phyloP scores from a whole-genome alignment of 2,888 invertebrate species.

The Blastobasis lacticolella region DNA sequence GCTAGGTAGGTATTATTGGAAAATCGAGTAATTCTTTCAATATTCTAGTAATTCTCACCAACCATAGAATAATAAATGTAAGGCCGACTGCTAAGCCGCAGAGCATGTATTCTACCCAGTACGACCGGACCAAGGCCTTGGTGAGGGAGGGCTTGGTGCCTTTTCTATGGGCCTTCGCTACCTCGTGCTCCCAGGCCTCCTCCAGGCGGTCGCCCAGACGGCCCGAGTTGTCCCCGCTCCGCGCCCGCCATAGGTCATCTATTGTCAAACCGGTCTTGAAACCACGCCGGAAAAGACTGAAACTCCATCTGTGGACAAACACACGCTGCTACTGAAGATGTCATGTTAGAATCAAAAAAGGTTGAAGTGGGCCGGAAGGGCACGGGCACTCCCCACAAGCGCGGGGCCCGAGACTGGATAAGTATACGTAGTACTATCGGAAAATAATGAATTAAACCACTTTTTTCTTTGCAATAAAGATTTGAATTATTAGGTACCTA shows the following conservation, averaged over 20 bases:
- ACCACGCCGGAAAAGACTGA: constrained; percentile 77
- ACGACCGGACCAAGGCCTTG: constrained; percentile 75
- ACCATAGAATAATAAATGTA: constrained; percentile 76
- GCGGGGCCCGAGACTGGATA: no score
- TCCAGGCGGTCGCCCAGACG: constrained; percentile 78
- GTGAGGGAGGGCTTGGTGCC: constrained; percentile 75
- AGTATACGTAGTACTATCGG: no score
- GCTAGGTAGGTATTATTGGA: no score
- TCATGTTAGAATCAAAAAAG: no score
- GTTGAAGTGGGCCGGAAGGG: no score
- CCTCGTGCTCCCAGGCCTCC: constrained; percentile 77
- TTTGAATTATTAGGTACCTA: no score
- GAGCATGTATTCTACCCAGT: constrained; percentile 74
- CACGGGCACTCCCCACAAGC: no score
- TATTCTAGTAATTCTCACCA: constrained; percentile 18
- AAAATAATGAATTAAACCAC: no score
- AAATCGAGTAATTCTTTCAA: no score
- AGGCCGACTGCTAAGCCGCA: constrained; percentile 75
- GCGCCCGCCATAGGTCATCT: constrained; percentile 78
- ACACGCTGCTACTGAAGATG: no score
- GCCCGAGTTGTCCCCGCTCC: constrained; percentile 76
- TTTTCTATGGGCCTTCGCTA: constrained; percentile 54
- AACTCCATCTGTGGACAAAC: constrained; percentile 76
- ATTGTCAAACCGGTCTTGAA: constrained; percentile 76
- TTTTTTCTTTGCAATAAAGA: no score